Percentiles rank a stretch among this genome's conserved stretches.
phyloP scores from a whole-genome alignment of 2,113 vertebrate genomes.

The Haliaeetus leucogaster region DNA sequence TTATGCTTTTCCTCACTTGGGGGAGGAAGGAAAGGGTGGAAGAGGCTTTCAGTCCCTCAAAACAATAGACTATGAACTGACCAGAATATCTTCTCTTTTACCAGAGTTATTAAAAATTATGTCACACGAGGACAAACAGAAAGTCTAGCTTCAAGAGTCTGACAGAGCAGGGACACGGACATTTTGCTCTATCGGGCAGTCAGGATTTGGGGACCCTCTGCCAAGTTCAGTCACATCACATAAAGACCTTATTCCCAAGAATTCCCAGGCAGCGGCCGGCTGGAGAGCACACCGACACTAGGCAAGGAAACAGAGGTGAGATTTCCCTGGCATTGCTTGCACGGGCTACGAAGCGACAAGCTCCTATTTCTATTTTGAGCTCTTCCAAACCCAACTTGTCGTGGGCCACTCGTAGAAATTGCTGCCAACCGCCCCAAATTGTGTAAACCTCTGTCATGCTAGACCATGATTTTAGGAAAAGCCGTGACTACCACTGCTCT shows the following conservation, averaged over 20 bases:
- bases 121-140: not conserved
- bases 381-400: not conserved
- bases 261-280: not conserved
- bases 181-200: too few relatives aligned
- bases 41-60: not conserved
- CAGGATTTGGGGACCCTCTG: not conserved
- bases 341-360: not conserved
- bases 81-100: not conserved
- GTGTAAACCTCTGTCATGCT: accelerated
- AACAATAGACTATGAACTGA: not conserved
- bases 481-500: not conserved
- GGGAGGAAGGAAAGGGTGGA: constrained; percentile 38
- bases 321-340: not conserved
- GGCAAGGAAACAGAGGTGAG: not conserved
- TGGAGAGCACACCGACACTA: not conserved
- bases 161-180: not conserved
- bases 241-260: not conserved
- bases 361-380: not conserved
- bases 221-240: not conserved
- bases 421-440: not conserved
- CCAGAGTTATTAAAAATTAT: not conserved
- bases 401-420: not conserved
- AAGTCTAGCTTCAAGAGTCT: not conserved
- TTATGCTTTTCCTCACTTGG: not conserved
- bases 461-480: not conserved